These are phyloP conservation scores for Elegia similella DNA, from an alignment of 2,888 invertebrate species.

Conservation along the genomic window DNA sequence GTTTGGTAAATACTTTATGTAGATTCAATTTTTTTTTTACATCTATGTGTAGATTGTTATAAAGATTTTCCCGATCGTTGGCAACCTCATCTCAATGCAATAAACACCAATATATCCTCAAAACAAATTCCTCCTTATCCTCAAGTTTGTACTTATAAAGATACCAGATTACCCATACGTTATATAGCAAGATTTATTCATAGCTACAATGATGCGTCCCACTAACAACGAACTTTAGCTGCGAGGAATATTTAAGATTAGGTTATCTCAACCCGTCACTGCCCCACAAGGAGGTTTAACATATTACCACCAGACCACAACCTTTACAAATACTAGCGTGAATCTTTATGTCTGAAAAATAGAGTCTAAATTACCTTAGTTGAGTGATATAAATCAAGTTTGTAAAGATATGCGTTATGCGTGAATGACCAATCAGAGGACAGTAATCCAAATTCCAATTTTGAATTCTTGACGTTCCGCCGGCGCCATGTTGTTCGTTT, in stretches of 20 bases:
- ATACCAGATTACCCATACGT: slow-evolving; percentile 12
- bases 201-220: slow-evolving; percentile 8
- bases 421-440: slow-evolving; percentile 53
- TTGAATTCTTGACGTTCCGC: slow-evolving; percentile 54
- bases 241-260: slow-evolving; percentile 58
- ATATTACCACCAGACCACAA: slow-evolving; percentile 41
- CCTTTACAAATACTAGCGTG: slow-evolving; percentile 13
- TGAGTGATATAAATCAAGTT: slow-evolving; percentile 20
- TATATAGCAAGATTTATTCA: slow-evolving; percentile 6
- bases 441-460: slow-evolving; percentile 51
- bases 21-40: no score
- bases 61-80: no score
- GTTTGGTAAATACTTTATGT: no score
- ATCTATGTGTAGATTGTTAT: no score
- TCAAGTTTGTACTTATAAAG: slow-evolving; percentile 9
- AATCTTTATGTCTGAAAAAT: slow-evolving; percentile 6
- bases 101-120: not conserved
- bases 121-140: slow-evolving; percentile 7
- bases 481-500: slow-evolving; percentile 49
- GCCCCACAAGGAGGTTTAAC: slow-evolving; percentile 45
- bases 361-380: slow-evolving; percentile 11
- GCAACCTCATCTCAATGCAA: no score
- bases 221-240: slow-evolving; percentile 39
- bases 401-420: slow-evolving; percentile 42
- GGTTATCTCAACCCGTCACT: slow-evolving; percentile 50